Evolutionary conservation across 2,797 vertebrate genomes (phyloP), one percentile per base, ranked within the genome.

Genomic region (Oreochromis mossambicus): DNA sequence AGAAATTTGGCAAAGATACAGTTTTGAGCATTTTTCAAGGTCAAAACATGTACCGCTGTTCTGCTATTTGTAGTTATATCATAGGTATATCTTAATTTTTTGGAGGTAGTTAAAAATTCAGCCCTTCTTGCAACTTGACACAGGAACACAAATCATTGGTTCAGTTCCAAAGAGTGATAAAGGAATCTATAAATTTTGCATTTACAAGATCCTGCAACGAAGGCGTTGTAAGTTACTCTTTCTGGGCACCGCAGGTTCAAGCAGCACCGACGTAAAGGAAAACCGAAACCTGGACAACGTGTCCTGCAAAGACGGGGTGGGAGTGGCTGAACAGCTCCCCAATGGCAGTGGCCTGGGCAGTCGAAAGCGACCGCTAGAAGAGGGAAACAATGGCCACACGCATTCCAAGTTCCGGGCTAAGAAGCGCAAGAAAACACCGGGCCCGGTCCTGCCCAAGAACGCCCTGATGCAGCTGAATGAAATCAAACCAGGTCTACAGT

Each of bases 191-290:
- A 98, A 99, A 99, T 99, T 99, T 99, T 99, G 95, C 98, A 99
- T 99, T 99, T 99, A 99, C 98, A 99, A 99, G 98, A 96, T 99
- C 98, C 98, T 98, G 97, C 98, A 98, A 97, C 98, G 97, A 99
- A 99, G 98, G 98, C 98, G 96, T 98, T 99, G 98, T 99, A 98
- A 99, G 98, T 99, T 99, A 98, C 98, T 99, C 98, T 99, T 99
- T 99, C 98, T 99, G 98, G 98, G 98, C 98, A 99, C 97, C 97
- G 85, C 98, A 99, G 98, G 98, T 99, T 98, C 97, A 63, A 97
- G 98, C 98, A 98, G 98, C 97, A 96, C 97, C 38, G 98, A 99
- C 82, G 97, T 98, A 96, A 99, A 99, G 96, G 98, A 99, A 95
- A 99, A 98, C 95, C 97, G 97, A 96, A 97, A 97, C 95, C 95